Evolutionary conservation across 2,797 vertebrate species (phyloP).

Genomic region (Pseudocheirus occidentalis): DNA sequence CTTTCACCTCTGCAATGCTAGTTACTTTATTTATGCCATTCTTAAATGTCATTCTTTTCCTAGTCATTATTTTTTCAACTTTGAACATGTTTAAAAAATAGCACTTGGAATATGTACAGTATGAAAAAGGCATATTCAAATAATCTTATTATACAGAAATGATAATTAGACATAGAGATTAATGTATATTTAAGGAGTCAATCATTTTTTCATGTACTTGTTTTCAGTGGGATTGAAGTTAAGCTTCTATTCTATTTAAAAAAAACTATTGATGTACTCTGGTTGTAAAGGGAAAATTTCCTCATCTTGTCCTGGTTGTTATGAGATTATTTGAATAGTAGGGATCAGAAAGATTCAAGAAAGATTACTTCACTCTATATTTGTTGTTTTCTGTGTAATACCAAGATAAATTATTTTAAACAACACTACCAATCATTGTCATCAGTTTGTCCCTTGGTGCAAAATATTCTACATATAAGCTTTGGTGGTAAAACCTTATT

Average conservation of each 20-base stretch:
- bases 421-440: not conserved
- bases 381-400: not conserved
- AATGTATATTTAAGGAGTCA: not conserved
- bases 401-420: not conserved
- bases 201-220: not conserved
- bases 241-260: not conserved
- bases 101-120: not conserved
- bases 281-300: not conserved
- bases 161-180: slow-evolving; percentile 8
- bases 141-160: not conserved
- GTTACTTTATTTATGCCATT: not conserved
- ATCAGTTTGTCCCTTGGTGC: not conserved
- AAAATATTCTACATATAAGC: not conserved
- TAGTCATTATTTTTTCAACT: not conserved
- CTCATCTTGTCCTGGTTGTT: not conserved
- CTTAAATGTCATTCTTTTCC: not conserved
- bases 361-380: not conserved
- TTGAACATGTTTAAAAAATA: not conserved
- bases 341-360: not conserved
- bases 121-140: not conserved
- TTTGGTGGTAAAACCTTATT: not conserved
- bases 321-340: slow-evolving; percentile 5
- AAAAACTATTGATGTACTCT: not conserved
- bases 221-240: not conserved
- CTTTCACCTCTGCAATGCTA: not conserved